A percentile compares a stretch with the other conserved stretches of the same genome.
phyloP scores from a whole-genome alignment of 1,140 invertebrate genomes.

The Anoplophora glabripennis region DNA sequence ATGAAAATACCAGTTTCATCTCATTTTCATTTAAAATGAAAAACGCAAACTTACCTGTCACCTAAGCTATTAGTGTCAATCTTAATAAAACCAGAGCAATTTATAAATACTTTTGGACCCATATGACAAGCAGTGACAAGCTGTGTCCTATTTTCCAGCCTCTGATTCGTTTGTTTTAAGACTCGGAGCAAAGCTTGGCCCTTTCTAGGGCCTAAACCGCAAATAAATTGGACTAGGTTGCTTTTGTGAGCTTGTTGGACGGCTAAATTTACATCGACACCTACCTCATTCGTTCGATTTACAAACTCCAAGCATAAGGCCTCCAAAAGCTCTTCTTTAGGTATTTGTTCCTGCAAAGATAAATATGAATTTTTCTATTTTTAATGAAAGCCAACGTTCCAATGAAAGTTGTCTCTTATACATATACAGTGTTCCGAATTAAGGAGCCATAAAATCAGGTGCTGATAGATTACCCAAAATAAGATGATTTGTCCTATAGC shows the following conservation, averaged over 20 bases:
- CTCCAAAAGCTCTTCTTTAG: slow-evolving; percentile 82
- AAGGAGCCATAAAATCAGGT: too few species aligned
- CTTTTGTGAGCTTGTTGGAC: slow-evolving; percentile 83
- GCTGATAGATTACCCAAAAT: too few species aligned
- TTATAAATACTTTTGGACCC: slow-evolving; percentile 98
- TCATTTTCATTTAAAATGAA: not conserved
- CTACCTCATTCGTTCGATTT: slow-evolving; percentile 93
- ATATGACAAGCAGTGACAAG: slow-evolving; percentile 93
- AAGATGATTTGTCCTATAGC: too few species aligned
- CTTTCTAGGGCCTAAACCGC: slow-evolving; percentile 94
- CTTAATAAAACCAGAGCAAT: slow-evolving; percentile 98
- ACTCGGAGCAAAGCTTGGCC: slow-evolving; percentile 85
- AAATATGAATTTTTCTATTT: too few species aligned
- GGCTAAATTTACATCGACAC: slow-evolving; percentile 95
- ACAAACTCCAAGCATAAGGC: slow-evolving; percentile 90
- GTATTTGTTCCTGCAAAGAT: slow-evolving; percentile 72
- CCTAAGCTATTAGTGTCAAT: slow-evolving; percentile 92
- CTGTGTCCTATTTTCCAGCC: slow-evolving; percentile 92
- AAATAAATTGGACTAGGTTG: slow-evolving; percentile 95
- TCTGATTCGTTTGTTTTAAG: slow-evolving; percentile 89
- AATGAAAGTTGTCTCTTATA: too few species aligned
- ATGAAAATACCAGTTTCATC: not conserved
- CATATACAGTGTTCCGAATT: too few species aligned
- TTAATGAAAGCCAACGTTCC: too few species aligned
- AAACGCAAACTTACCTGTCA: slow-evolving; percentile 59